Evolutionary conservation across 2,888 invertebrate genomes (phyloP).

Genomic region (Aleiodes testaceus): DNA sequence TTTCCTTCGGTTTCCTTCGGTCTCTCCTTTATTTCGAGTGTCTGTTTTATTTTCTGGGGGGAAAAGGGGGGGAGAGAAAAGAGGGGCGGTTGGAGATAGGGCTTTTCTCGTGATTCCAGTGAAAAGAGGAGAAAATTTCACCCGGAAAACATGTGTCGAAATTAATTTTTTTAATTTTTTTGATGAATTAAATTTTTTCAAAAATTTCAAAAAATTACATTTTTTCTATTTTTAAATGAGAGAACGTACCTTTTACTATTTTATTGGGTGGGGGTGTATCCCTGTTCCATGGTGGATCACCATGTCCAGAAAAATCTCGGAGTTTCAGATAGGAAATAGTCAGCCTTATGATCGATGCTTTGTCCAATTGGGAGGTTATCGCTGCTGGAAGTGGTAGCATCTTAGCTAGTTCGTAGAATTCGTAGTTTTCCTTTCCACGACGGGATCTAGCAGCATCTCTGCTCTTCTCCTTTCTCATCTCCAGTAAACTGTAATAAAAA

Average conservation of each 20-base stretch:
- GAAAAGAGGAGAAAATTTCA: too few relatives aligned
- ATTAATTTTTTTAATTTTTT: too few relatives aligned
- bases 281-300: conserved; percentile 96
- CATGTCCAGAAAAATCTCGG: conserved; percentile 95
- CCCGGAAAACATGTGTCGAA: too few relatives aligned
- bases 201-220: too few relatives aligned
- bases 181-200: too few relatives aligned
- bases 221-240: too few relatives aligned
- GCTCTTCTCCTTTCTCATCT: conserved; percentile 94
- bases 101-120: too few relatives aligned
- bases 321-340: conserved; percentile 96
- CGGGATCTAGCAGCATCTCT: conserved; percentile 93
- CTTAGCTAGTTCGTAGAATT: conserved; percentile 96
- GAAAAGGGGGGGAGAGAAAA: too few relatives aligned
- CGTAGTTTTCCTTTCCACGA: conserved; percentile 95
- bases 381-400: conserved; percentile 93
- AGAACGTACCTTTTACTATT: conserved; percentile 83
- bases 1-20: conserved; percentile 33
- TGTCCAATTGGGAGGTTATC: conserved; percentile 95
- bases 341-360: conserved; percentile 96
- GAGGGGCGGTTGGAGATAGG: too few relatives aligned
- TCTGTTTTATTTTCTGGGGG: too few relatives aligned
- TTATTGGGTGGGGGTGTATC: conserved; percentile 86
- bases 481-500: conserved; percentile 86
- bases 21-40: too few relatives aligned